These are phyloP conservation scores for Meganola albula DNA, from an alignment of 2,888 invertebrate genomes.

Conservation along the genomic window DNA sequence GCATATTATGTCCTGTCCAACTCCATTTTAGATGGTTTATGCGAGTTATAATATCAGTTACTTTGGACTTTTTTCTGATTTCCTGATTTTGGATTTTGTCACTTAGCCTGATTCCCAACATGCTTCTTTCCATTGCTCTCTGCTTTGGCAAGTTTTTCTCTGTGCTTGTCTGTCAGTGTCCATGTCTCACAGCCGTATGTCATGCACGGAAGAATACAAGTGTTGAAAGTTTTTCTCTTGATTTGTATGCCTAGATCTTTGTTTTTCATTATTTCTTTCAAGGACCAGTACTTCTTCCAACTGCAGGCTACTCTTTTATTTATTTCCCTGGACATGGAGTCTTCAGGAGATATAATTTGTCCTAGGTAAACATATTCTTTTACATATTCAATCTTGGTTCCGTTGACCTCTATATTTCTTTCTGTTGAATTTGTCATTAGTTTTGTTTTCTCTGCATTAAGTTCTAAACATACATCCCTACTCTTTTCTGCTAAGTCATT, in stretches of 20 bases:
- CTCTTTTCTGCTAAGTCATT: slow-evolving; percentile 8
- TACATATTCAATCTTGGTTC: slow-evolving; percentile 12
- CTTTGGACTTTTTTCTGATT: no score
- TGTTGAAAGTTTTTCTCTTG: slow-evolving; percentile 1
- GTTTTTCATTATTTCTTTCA: slow-evolving; percentile 10
- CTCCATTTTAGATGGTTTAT: no score
- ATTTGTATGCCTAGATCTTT: slow-evolving; percentile 8
- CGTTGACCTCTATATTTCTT: slow-evolving; percentile 9
- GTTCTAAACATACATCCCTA: slow-evolving; percentile 12
- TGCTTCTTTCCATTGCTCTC: no score
- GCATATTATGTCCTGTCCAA: no score
- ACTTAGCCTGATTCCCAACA: no score
- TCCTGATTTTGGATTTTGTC: no score
- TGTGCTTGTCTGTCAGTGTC: no score
- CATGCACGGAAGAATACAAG: no score
- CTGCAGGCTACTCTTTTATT: slow-evolving; percentile 11
- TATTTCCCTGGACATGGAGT: slow-evolving; percentile 13
- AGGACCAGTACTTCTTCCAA: slow-evolving; percentile 18
- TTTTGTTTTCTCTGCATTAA: slow-evolving; percentile 13
- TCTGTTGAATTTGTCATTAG: slow-evolving; percentile 14
- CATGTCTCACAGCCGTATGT: no score
- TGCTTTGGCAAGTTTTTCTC: no score
- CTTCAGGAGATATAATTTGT: slow-evolving; percentile 11
- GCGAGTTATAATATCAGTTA: no score
- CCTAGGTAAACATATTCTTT: slow-evolving; percentile 9